phyloP scores from a whole-genome alignment of 2,113 vertebrate genomes.

The Onychorhynchus coronatus region DNA sequence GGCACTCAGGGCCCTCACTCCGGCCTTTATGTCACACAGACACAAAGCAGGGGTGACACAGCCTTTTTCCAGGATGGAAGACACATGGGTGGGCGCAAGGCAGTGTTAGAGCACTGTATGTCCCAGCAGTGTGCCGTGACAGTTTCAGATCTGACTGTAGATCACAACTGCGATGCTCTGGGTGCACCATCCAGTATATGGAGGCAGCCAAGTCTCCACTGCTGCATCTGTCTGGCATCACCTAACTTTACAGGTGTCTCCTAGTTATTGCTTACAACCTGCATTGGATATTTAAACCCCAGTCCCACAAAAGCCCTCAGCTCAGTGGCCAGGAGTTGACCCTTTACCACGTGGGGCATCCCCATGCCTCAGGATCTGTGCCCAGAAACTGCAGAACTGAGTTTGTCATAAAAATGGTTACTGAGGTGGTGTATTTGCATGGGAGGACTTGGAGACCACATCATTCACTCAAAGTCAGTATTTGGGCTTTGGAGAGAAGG shows the following conservation, averaged over 20 bases:
- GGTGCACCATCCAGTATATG: background rate
- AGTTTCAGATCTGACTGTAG: background rate
- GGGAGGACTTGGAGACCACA: too few species aligned
- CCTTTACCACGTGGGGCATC: background rate
- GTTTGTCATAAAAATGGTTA: background rate
- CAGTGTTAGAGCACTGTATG: background rate
- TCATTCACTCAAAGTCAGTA: background rate
- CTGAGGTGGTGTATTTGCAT: background rate
- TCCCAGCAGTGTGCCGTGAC: background rate
- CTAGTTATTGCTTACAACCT: background rate
- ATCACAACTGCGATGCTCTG: background rate
- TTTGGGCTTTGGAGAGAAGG: background rate
- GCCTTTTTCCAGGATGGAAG: background rate
- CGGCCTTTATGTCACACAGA: background rate
- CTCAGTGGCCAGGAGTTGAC: background rate
- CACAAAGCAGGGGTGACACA: background rate
- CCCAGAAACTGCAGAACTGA: background rate
- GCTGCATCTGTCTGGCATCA: background rate
- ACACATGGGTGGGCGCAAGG: accelerated
- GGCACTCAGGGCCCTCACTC: accelerated
- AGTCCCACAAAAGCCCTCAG: background rate
- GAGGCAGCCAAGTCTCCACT: background rate
- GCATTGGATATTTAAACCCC: background rate
- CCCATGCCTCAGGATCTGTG: background rate
- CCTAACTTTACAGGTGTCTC: background rate